Base-by-base conservation (phyloP, 1,140 invertebrate genomes). In the Drosophila tristis region DNA sequence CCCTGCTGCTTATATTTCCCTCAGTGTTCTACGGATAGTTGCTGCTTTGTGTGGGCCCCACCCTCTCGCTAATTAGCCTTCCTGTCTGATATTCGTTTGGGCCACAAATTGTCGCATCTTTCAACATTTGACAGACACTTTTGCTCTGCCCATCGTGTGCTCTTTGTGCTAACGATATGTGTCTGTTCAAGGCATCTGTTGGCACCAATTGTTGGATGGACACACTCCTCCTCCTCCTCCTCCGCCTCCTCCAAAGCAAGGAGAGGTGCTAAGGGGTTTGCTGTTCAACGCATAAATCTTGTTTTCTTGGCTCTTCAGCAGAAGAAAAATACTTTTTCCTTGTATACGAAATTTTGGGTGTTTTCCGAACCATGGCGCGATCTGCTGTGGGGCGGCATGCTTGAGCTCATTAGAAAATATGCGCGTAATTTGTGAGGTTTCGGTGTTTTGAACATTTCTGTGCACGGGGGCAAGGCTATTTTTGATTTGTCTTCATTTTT, bases 371-470 rank as follows among this genome's bases (percentile, higher is more conserved):
- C 82, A 80, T 89, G 76, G 60, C 84, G 72, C 84, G 73, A 77
- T 79, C 67, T 42, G 35, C 3, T 39, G 11, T 39, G 35, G 35
- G 31, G 35, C 48, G 82, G 62, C 70, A 73, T 53, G 82, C 82
- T 78, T 86, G 82, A 84, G 84, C 84, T 87, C 84, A 89, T 87
- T 87, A 89, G 84, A 87, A 87, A 87, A 87, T 89, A 87, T 89
- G 84, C 84, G 84, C 76, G 79, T 87, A 87, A 87, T 87, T 84
- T 87, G 84, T 87, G 82, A 59, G 74, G 61, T 72, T 67, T 62
- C 43, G 54, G 62, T 8, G 23, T 44, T 39, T 62, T 43, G 44
- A 74, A 71, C 26, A 29, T 29, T 29, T 7, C 6, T 29, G 25
- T 48, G 70, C 43, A 39, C 20, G 43, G 68, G 50, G 42, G 43